phyloP scores from a whole-genome alignment of 2,797 vertebrate genomes.

The Dendrocincla tyrannina region DNA sequence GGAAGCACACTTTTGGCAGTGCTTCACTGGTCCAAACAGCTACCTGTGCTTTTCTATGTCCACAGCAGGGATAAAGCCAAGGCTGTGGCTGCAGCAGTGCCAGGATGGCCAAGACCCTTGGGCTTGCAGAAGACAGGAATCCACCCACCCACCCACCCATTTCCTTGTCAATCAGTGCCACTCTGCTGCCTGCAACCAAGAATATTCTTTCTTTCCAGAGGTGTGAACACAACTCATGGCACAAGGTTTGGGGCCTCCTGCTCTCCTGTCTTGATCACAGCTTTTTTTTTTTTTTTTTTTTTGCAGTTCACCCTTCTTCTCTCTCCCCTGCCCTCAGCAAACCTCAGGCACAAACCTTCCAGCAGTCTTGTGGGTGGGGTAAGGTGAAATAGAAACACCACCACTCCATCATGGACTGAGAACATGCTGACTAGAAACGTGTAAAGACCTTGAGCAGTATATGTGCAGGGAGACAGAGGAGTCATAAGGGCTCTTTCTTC shows the following conservation, averaged over 20 bases:
- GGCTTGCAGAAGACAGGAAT: background rate
- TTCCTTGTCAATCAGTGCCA: too few relatives aligned
- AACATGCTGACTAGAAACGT: background rate
- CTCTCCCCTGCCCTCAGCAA: background rate
- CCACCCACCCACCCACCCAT: background rate
- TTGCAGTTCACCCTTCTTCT: background rate
- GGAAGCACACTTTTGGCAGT: background rate
- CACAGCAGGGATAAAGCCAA: background rate
- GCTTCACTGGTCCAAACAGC: background rate
- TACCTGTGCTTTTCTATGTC: background rate
- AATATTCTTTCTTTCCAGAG: background rate
- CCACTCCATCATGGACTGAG: background rate
- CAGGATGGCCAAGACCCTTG: background rate
- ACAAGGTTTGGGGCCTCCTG: background rate
- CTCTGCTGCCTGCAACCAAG: background rate
- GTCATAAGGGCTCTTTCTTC: background rate
- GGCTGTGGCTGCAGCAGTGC: background rate
- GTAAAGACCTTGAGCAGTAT: background rate
- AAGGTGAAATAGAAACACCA: background rate
- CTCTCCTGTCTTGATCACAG: background rate
- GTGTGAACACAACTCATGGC: background rate
- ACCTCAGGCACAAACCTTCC: background rate
- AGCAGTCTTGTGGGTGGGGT: background rate
- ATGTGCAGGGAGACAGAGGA: background rate
- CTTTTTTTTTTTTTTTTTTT: background rate